Evolutionary conservation across 2,113 vertebrate species (phyloP).

Genomic region (Planiliza haematocheilus): DNA sequence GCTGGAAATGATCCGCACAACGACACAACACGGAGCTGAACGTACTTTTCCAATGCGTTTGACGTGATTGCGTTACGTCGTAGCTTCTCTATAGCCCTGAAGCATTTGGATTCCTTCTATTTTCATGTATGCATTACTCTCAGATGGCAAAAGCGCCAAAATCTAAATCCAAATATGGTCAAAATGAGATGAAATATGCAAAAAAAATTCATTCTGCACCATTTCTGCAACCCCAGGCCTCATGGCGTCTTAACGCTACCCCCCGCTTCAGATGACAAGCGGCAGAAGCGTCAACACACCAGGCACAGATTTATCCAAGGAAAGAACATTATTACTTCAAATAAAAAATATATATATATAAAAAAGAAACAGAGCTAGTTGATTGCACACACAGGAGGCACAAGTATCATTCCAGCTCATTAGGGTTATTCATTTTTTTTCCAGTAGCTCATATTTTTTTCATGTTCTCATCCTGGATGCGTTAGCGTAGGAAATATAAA

Average conservation of each 20-base stretch:
- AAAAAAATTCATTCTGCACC: slow-evolving; percentile 13
- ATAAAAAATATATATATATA: slow-evolving; percentile 4
- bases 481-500: no score
- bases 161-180: slow-evolving; percentile 7
- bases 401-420: no score
- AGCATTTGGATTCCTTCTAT: not conserved
- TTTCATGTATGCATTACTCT: not conserved
- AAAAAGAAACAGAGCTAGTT: not conserved
- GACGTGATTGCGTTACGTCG: not conserved
- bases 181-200: slow-evolving; percentile 7
- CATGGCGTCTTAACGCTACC: not conserved
- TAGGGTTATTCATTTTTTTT: no score
- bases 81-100: not conserved
- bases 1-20: not conserved
- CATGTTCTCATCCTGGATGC: no score
- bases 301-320: not conserved
- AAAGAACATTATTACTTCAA: not conserved
- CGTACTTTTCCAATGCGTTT: not conserved
- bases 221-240: not conserved
- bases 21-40: not conserved
- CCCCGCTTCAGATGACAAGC: slow-evolving; percentile 1
- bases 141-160: not conserved
- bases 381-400: slow-evolving; percentile 4
- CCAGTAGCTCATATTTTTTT: no score
- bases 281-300: not conserved